Evolutionary conservation across 1,140 invertebrate genomes (phyloP).

Genomic region (Mizuhopecten yessoensis): DNA sequence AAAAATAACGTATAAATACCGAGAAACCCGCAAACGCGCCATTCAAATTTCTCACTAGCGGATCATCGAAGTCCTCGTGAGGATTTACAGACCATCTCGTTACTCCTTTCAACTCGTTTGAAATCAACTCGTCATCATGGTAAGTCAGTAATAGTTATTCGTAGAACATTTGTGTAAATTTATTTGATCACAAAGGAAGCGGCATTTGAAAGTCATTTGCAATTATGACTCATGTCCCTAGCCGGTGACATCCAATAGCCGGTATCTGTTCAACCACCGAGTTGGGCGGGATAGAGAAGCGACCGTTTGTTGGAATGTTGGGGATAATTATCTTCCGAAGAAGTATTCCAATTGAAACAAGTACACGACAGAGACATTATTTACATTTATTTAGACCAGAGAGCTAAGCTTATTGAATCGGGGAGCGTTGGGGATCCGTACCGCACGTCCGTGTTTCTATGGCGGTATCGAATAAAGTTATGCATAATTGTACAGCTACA

Average conservation of each 20-base stretch:
- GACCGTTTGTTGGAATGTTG: not conserved
- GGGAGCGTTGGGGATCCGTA: too few relatives aligned
- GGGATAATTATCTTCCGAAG: not conserved
- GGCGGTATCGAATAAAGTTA: not conserved
- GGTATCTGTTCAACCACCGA: not conserved
- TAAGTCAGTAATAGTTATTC: not conserved
- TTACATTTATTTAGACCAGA: not conserved
- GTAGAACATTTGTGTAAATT: not conserved
- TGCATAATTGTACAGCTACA: not conserved
- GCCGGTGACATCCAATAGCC: not conserved
- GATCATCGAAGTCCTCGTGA: slow-evolving; percentile 31
- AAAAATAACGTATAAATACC: not conserved
- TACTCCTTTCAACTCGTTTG: slow-evolving; percentile 17
- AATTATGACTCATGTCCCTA: not conserved
- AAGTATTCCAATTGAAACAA: not conserved
- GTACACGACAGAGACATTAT: not conserved
- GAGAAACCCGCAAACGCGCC: slow-evolving; percentile 7
- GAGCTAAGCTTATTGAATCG: too few relatives aligned
- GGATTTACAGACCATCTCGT: not conserved
- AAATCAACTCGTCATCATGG: not conserved
- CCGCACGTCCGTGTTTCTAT: not conserved
- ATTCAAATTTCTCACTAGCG: slow-evolving; percentile 30
- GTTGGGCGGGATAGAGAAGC: not conserved
- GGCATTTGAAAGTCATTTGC: not conserved
- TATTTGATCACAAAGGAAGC: not conserved